Conservation (phyloP, 1,140 invertebrate genomes). For the Pachypsylla venusta region DNA sequence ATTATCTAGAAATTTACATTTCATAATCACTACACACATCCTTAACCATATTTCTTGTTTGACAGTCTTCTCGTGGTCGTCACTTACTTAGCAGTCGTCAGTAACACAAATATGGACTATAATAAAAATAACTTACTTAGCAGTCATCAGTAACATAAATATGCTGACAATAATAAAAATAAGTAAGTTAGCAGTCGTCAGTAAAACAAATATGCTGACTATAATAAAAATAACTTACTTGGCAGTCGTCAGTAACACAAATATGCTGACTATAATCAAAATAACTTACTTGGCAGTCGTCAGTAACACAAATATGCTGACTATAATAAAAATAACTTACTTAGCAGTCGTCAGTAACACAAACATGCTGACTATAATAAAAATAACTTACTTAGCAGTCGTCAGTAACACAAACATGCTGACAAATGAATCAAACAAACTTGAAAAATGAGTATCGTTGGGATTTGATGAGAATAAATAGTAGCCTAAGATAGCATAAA, state of each 20-base stretch:
- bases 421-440: slow-evolving; percentile 68
- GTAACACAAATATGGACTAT: no score
- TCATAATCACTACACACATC: no score
- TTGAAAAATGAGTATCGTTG: slow-evolving; percentile 60
- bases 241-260: slow-evolving; percentile 10
- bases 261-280: no score
- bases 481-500: slow-evolving; percentile 68
- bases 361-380: slow-evolving; percentile 41
- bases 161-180: no score
- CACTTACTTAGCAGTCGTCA: no score
- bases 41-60: no score
- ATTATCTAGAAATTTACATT: no score
- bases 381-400: slow-evolving; percentile 67
- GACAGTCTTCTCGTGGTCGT: no score
- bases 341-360: slow-evolving; percentile 82
- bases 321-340: slow-evolving; percentile 39
- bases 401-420: slow-evolving; percentile 80
- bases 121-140: no score
- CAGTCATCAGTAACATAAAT: no score
- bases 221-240: slow-evolving; percentile 3
- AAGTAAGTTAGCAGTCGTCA: no score
- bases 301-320: slow-evolving; percentile 62
- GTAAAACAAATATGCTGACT: no score
- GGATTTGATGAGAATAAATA: slow-evolving; percentile 61
- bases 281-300: slow-evolving; percentile 78